Evolutionary conservation across 2,888 invertebrate genomes (phyloP), one percentile per base, ranked within the genome.

Genomic region (Charanyca ferruginea): DNA sequence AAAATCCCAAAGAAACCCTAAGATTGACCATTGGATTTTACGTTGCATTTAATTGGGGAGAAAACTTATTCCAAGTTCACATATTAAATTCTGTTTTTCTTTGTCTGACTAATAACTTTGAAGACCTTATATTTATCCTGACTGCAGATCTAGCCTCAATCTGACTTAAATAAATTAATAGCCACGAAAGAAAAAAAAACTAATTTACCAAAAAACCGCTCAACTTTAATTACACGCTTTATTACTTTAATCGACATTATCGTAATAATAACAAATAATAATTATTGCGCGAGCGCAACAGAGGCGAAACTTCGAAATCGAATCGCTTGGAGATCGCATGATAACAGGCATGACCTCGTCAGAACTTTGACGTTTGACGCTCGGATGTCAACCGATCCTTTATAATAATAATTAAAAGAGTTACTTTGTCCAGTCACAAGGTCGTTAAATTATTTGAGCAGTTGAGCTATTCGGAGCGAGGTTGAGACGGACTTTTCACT

Each of bases 401-500:
- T 89, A 90, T 89, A 87, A 91, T 90, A 90, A 91, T 92, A 93
- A 92, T 93, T 92, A 93, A 92, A 91, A 90, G 90, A 90, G 89
- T 87, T 88, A 90, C 89, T 89, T 90, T 89, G 90, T 85, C 86
- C 85, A 83, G 77, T 76, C 61, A 78, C 91, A 91, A 94, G 94
- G 94, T 90, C 92, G 86, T 87, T 84, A 92, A 91, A 93, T 90
- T 87, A 89, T 93, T 73, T 76, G 76, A 73, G 76, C 60, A 61
- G 73, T 92, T 88, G 89, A 90, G 90, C 86, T 90, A 94, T 94
- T 93, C 90, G 87, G 94, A 91, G 91, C 94, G 86, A 94, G 93
- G 94, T 88, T 91, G 71, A 72, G 63, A 73, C 65, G 67, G 83
- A 86, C 88, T 92, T 91, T 89, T 91, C 86, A 83, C 88, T 91